phyloP scores from a whole-genome alignment of 2,113 vertebrate species.

The Coracopsis vasa region DNA sequence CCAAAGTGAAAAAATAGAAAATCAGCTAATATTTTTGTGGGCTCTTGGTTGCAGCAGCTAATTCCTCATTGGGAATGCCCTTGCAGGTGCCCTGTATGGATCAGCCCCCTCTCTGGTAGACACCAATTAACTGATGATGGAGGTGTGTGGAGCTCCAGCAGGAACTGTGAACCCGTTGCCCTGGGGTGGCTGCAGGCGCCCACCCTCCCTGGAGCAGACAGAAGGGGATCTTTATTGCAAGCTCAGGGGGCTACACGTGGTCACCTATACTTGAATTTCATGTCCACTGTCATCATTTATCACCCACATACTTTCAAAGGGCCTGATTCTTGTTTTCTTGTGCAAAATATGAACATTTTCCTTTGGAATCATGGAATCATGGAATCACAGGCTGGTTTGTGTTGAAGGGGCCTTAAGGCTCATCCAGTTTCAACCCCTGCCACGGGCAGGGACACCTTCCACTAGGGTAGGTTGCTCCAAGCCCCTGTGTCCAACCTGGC shows the following conservation, averaged over 20 bases:
- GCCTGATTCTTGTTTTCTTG: neutral
- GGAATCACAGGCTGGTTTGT: neutral
- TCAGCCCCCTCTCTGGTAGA: neutral
- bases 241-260: neutral
- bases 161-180: neutral
- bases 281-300: too few relatives aligned
- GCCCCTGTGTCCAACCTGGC: neutral
- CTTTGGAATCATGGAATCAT: neutral
- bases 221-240: rapidly evolving
- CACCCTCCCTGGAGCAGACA: neutral
- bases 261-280: neutral
- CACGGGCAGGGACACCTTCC: neutral
- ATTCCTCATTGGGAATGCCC: too few relatives aligned
- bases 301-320: rapidly evolving
- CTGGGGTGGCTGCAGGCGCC: rapidly evolving
- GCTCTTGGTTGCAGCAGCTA: neutral
- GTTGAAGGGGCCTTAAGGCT: neutral
- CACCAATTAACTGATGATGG: neutral
- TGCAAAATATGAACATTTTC: rapidly evolving
- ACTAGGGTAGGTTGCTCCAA: neutral
- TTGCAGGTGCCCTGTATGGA: neutral
- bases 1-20: too few relatives aligned
- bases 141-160: neutral
- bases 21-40: neutral
- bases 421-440: neutral